Evolutionary conservation across 2,888 invertebrate genomes (phyloP), one percentile per base, ranked within the genome.

Genomic region (Scrobipalpa atriplicella): DNA sequence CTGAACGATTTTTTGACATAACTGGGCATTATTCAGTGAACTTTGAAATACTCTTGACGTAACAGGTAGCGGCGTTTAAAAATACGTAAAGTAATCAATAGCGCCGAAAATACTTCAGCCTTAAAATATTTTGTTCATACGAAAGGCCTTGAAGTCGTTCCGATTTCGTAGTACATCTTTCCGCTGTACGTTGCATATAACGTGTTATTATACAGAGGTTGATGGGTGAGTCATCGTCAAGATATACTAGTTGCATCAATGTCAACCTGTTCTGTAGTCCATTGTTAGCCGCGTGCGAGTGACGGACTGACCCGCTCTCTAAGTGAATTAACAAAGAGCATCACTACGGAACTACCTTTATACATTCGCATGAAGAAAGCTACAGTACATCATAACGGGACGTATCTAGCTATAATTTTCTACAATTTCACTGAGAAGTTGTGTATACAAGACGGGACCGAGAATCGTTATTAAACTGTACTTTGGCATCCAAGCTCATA

Each of bases 251-350:
- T 72, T 70, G 74, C 74, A 75, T 78, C 81, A 82, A 79, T 82
- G 80, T 81, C 81, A 82, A 83, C 82, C 74, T 82, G 81, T 77
- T 77, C 72, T 54, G 70, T 78, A 71, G 54, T 71, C 69, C 73
- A 75, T 78, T 75, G 70, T 78, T 74, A n/a, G 19, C 19, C 47
- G 43, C 19, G 62, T 19, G 29, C 62, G 52, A 51, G 52, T 36
- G 36, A 29, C 52, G 47, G 21, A 52, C n/a, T 58, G 58, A 58
- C 58, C 54, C 36, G 36, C 63, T 62, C 19, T n/a, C 21, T 62
- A 47, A 41, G 47, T 51, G 62, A 62, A 62, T 47, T 58, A 58
- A 58, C 58, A 58, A 58, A 58, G 58, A 58, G 38, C 36, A 58
- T 58, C 58, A 58, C 58, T 58, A 58, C 29, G 16, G 38, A 38